Evolutionary conservation across 2,797 vertebrate species (phyloP).

Genomic region (Spatula clypeata): DNA sequence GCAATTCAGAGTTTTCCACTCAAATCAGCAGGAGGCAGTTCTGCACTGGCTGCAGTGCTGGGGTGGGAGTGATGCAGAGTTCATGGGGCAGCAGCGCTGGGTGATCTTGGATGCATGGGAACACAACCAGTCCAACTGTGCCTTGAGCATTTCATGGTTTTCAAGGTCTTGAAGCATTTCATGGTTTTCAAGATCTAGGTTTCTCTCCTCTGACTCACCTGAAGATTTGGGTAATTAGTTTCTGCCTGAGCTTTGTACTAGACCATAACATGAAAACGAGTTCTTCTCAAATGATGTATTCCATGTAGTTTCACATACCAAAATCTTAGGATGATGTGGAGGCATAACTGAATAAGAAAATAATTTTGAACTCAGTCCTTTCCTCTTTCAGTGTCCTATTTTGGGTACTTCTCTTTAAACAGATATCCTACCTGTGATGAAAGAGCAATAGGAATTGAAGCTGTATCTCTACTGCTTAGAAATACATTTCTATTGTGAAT

Average conservation of each 20-base stretch:
- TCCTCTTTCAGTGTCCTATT: background rate
- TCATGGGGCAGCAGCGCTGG: fast-evolving
- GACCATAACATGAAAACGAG: background rate
- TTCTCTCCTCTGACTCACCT: background rate
- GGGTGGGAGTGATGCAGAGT: no score
- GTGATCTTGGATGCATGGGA: fast-evolving
- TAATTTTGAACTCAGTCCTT: background rate
- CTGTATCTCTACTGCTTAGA: background rate
- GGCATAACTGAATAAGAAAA: background rate
- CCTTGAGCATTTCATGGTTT: no score
- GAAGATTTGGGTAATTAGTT: background rate
- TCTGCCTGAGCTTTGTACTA: background rate
- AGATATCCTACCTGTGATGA: background rate
- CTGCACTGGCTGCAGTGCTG: fast-evolving
- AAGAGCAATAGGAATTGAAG: background rate
- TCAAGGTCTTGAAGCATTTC: background rate
- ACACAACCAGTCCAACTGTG: fast-evolving
- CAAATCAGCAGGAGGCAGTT: background rate
- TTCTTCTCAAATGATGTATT: background rate
- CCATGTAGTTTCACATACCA: background rate
- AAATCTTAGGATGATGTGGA: background rate
- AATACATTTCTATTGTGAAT: background rate
- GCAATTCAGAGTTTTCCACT: fast-evolving
- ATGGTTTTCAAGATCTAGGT: background rate
- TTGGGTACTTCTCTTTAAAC: background rate